These are phyloP conservation scores for Cephus nigrinus DNA, from an alignment of 2,888 invertebrate genomes.

Conservation along the genomic window DNA sequence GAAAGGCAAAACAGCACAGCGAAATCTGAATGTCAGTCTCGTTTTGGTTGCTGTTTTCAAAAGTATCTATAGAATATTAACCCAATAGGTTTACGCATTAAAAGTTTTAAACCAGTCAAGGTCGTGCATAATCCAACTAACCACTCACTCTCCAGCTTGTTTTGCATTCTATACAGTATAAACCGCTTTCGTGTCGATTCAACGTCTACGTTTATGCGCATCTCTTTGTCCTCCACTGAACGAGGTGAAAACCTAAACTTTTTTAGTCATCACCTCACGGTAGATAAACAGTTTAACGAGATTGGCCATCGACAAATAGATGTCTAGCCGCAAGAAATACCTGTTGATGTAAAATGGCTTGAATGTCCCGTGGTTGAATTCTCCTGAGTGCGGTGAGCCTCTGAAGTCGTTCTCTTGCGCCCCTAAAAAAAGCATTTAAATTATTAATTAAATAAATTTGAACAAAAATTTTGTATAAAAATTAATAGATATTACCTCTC, in stretches of 20 bases:
- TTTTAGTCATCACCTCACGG: background rate
- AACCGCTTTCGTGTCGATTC: background rate
- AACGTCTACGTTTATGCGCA: background rate
- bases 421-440: constrained; percentile 38
- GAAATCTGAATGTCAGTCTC: background rate
- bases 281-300: background rate
- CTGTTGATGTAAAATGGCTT: constrained; percentile 61
- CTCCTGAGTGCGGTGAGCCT: constrained; percentile 91
- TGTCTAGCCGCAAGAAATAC: constrained; percentile 32
- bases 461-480: background rate
- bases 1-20: background rate
- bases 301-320: background rate
- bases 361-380: constrained; percentile 78
- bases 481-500: constrained; percentile 79
- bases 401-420: constrained; percentile 86
- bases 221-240: background rate
- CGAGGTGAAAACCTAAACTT: background rate
- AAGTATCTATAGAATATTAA: background rate
- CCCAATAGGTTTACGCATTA: background rate
- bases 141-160: constrained; percentile 26
- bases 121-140: constrained; percentile 39
- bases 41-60: background rate
- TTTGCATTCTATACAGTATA: background rate
- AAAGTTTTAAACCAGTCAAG: constrained; percentile 32
- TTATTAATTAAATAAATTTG: constrained; percentile 3